Base-by-base conservation (phyloP, 2,113 vertebrate genomes). In the Prolemur simus region DNA sequence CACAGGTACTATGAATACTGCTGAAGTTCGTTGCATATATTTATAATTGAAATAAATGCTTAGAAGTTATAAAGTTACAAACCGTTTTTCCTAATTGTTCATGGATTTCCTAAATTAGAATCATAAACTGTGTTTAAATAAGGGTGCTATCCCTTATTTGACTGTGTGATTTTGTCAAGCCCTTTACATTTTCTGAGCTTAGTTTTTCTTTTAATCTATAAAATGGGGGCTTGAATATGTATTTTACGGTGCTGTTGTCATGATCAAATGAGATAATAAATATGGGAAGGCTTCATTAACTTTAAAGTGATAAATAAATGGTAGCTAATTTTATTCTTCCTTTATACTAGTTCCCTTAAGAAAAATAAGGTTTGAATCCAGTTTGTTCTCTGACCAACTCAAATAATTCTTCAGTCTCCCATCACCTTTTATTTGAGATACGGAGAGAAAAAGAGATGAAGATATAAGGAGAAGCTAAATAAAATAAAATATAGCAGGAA, bases 281-380 rank as follows among this genome's bases (percentile, higher is more conserved):
- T 56, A 73, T 39, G 66, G 3, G 42, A 77, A 96, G 23, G 18
- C 21, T 89, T 93, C 56, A 2, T 12, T 29, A 73, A 80, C 27
- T 96, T 76, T 84, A 45, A 87, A 88, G n/a, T 56, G 18, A 69
- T 63, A 84, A 94, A 83, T 9, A 58, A 91, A 82, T 34, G 18
- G 39, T 88, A 81, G 27, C 63, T 89, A 63, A 95, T 85, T 95
- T 96, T 89, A 92, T 91, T 86, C 64, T 66, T 86, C 85, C 68
- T 69, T 90, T 81, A 76, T 76, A 81, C 13, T 60, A 89, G 27
- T 3, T 63, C 45, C 20, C 6, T 69, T 87, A 63, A 89, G 20
- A n/a, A 87, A 94, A 63, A 29, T 39, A 91, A 80, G 12, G 9
- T 39, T 91, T 45, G 15, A 93, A 66, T 87, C 4, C 6, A 77